Conservation (phyloP, 1,140 invertebrate genomes). For the Meloidogyne exigua region DNA sequence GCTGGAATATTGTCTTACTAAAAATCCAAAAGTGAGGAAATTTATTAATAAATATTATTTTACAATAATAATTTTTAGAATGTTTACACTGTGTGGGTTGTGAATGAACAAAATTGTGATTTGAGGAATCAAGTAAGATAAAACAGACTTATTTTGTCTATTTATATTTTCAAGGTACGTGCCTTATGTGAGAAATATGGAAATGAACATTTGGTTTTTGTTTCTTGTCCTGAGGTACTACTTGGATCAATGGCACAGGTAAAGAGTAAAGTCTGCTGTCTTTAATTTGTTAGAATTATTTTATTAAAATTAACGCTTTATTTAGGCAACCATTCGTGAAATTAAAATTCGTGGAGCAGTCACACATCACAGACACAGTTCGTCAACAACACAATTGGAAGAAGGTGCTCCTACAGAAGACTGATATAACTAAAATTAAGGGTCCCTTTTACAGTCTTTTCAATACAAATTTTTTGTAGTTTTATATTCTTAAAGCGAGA, state of each 20-base stretch:
- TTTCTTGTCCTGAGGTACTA: conserved; percentile 60
- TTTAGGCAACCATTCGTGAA: conserved; percentile 46
- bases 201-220: conserved; percentile 57
- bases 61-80: conserved; percentile 11
- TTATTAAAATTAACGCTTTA: neutral
- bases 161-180: conserved; percentile 42
- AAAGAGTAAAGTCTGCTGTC: neutral
- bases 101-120: conserved; percentile 39
- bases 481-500: neutral
- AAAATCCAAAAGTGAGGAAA: conserved; percentile 36
- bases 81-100: conserved; percentile 63
- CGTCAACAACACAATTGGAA: conserved; percentile 13
- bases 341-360: conserved; percentile 41
- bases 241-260: conserved; percentile 61
- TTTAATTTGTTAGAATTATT: no score
- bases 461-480: neutral
- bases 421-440: neutral
- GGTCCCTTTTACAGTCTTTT: neutral
- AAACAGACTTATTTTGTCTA: neutral
- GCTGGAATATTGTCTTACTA: conserved; percentile 53
- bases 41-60: neutral
- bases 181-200: conserved; percentile 45
- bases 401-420: conserved; percentile 5
- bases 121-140: conserved; percentile 40
- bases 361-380: conserved; percentile 13